Conservation (phyloP, 2,888 invertebrate species). For the Ceramica pisi region DNA sequence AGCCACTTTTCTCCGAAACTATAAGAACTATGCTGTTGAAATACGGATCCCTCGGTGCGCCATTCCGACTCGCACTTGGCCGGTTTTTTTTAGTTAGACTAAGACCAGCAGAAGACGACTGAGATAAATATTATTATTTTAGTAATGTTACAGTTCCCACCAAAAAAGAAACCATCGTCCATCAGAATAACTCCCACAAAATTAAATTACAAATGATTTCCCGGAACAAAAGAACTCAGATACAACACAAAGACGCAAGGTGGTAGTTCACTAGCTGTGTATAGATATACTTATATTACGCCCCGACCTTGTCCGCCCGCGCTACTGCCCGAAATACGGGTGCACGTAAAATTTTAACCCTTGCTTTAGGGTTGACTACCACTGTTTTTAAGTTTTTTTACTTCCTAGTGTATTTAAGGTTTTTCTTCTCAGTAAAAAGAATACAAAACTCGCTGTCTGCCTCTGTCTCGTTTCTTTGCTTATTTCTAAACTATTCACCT, state of each 20-base stretch:
- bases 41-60: no score
- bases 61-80: no score
- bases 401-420: not conserved
- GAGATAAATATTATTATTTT: not conserved
- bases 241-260: constrained; percentile 49
- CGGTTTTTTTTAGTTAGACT: no score
- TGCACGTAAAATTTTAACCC: constrained; percentile 80
- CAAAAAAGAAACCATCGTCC: not conserved
- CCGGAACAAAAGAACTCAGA: constrained; percentile 33
- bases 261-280: constrained; percentile 21
- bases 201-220: constrained; percentile 22
- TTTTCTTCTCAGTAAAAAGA: no score
- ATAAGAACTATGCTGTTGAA: no score
- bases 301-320: constrained; percentile 82
- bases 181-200: not conserved
- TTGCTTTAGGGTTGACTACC: constrained; percentile 77
- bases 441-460: no score
- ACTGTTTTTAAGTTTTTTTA: constrained; percentile 18
- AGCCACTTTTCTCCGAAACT: no score
- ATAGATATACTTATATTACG: constrained; percentile 22
- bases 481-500: no score
- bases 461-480: no score
- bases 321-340: constrained; percentile 83
- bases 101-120: no score
- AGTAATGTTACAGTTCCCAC: not conserved